Evolutionary conservation across 2,888 invertebrate genomes (phyloP).

Genomic region (Chrysolina americana): DNA sequence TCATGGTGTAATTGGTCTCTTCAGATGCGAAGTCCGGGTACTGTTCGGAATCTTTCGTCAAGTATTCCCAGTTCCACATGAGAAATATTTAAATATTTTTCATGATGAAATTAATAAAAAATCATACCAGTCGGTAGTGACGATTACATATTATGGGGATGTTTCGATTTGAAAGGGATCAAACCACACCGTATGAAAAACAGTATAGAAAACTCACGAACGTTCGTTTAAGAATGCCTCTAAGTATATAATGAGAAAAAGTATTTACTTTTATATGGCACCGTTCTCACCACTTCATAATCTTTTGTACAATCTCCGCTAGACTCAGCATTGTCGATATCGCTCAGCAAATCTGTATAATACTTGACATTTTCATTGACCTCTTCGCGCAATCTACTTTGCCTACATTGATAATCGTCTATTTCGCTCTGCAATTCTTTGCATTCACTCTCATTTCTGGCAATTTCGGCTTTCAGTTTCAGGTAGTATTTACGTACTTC

Average conservation of each 20-base stretch:
- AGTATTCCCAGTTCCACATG: no score
- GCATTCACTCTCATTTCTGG: constrained; percentile 61
- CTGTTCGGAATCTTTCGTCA: no score
- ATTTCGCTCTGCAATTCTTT: constrained; percentile 61
- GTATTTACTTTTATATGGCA: constrained; percentile 18
- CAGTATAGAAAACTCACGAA: no score
- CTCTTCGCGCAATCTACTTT: constrained; percentile 58
- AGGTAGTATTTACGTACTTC: constrained; percentile 62
- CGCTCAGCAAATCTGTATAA: constrained; percentile 53
- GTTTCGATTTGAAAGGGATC: no score
- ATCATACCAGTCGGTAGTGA: no score
- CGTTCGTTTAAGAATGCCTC: background rate
- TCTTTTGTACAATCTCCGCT: constrained; percentile 38
- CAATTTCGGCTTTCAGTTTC: constrained; percentile 56
- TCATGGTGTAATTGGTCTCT: no score
- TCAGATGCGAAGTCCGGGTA: no score
- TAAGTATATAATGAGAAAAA: background rate
- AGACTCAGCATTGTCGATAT: constrained; percentile 41
- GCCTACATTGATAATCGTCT: constrained; percentile 59
- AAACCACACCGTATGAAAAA: no score
- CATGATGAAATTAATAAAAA: no score
- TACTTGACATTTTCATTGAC: constrained; percentile 57
- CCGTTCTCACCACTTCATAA: constrained; percentile 53
- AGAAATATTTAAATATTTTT: no score
- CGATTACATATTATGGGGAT: no score